Evolutionary conservation across 2,113 vertebrate species (phyloP), one percentile per base, ranked within the genome.

Genomic region (Amia ocellicauda): DNA sequence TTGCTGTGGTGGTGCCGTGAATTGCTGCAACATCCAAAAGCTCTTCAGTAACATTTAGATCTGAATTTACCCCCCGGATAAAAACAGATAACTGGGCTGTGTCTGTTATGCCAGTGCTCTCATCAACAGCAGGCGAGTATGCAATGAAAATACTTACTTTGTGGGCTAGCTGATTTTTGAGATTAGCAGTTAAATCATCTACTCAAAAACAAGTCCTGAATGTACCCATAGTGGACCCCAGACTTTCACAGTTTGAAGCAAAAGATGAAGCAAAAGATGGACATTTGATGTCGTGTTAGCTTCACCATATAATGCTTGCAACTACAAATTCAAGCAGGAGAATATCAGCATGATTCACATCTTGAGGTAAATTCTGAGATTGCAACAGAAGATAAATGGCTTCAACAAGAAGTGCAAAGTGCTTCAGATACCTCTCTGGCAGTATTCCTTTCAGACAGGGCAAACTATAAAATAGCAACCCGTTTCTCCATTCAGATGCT

Each of bases 151-250:
- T n/a, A n/a, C n/a, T n/a, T n/a, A n/a, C n/a, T n/a, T n/a, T n/a
- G n/a, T n/a, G n/a, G n/a, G n/a, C n/a, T n/a, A n/a, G n/a, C n/a
- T n/a, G n/a, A n/a, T n/a, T n/a, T n/a, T n/a, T n/a, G n/a, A n/a
- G n/a, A n/a, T n/a, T n/a, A n/a, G n/a, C n/a, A n/a, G n/a, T n/a
- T n/a, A n/a, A n/a, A n/a, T n/a, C n/a, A n/a, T n/a, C n/a, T n/a
- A n/a, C n/a, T 68, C 59, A 63, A 62, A 63, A 22, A 29, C 14
- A 63, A 68, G 57, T 19, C 42, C 22, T 16, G 66, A 68, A 23
- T 43, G 41, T 26, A 28, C 60, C 66, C 53, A 68, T 22, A 62
- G 60, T 13, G 60, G 66, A 3, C 53, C 65, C 58, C 66, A 67
- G 19, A 55, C 56, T 31, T 49, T 54, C 2, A 57, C 40, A 43